phyloP scores from a whole-genome alignment of 2,113 vertebrate species.

The Macrotus californicus region DNA sequence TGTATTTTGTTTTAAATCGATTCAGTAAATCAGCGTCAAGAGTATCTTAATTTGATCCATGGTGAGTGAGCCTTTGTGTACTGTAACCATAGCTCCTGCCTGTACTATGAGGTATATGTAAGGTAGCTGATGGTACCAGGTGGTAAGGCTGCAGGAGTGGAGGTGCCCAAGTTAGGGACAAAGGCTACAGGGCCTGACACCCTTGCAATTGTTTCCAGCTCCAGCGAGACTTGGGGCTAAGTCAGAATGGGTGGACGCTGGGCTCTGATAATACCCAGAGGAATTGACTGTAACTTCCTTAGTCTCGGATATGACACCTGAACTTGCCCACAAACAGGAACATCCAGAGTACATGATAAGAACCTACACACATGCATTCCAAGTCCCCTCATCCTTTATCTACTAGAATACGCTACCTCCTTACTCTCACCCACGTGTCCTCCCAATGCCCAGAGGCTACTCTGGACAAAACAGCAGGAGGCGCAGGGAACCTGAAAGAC shows the following conservation, averaged over 20 bases:
- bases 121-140: not conserved
- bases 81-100: not conserved
- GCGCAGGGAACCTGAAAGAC: not conserved
- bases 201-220: not conserved
- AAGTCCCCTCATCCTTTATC: not conserved
- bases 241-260: not conserved
- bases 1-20: not conserved
- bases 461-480: not conserved
- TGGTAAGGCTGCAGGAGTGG: not conserved
- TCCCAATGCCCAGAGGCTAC: not conserved
- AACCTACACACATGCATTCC: not conserved
- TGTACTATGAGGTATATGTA: not conserved
- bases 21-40: not conserved
- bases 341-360: not conserved
- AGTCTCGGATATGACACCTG: not conserved
- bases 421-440: not conserved
- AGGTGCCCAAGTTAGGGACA: not conserved
- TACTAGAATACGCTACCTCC: not conserved
- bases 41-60: not conserved
- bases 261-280: not conserved
- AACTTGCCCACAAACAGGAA: not conserved
- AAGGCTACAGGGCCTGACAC: not conserved
- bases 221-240: not conserved
- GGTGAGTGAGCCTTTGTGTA: not conserved
- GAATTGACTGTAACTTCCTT: not conserved